These are phyloP conservation scores for Diceros bicornis DNA, from an alignment of 2,797 vertebrate genomes.

Conservation along the genomic window DNA sequence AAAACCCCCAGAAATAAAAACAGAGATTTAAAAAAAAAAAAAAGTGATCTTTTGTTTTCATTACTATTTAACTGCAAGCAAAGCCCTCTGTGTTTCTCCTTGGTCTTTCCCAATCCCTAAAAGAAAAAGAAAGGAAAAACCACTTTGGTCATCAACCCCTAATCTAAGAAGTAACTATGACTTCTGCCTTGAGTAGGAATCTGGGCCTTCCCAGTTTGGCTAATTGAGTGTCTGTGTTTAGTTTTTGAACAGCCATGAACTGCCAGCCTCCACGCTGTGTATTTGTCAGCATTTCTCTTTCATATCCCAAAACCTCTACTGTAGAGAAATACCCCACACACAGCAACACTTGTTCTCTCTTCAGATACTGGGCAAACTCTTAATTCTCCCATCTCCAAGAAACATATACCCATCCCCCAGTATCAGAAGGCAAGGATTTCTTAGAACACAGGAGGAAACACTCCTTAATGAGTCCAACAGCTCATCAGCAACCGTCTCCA, in stretches of 20 bases:
- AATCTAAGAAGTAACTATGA: not conserved
- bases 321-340: not conserved
- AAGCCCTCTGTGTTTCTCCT: not conserved
- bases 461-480: conserved; percentile 66
- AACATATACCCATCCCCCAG: conserved; percentile 5
- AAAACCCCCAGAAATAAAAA: too few relatives aligned
- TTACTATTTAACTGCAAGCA: conserved; percentile 5
- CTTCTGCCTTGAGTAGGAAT: not conserved
- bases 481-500: conserved; percentile 51
- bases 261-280: not conserved
- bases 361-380: not conserved
- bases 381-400: conserved; percentile 62
- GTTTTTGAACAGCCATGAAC: not conserved
- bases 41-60: not conserved
- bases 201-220: not conserved
- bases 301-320: not conserved
- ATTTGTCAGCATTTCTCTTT: not conserved
- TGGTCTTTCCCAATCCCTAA: not conserved
- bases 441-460: conserved; percentile 54
- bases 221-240: not conserved
- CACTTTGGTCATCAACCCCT: not conserved
- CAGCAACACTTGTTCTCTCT: conserved; percentile 1
- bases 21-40: too few relatives aligned
- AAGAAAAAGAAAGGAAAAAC: not conserved
- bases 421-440: conserved; percentile 67